phyloP scores from a whole-genome alignment of 2,888 invertebrate species.

The Oscheius sp. region DNA sequence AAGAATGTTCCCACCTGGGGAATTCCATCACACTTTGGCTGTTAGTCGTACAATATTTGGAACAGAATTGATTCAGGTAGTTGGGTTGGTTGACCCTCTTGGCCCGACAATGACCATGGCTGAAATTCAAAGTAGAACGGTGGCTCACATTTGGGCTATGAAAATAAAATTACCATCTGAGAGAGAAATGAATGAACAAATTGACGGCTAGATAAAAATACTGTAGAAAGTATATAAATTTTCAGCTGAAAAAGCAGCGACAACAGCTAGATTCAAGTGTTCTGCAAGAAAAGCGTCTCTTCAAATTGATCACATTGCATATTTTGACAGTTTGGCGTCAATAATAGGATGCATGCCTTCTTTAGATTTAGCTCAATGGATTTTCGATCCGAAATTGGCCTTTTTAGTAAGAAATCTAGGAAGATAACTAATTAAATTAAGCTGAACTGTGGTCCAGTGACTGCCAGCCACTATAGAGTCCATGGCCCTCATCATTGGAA shows the following conservation, averaged over 20 bases:
- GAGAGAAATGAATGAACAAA: conserved; percentile 18
- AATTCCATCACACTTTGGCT: conserved; percentile 57
- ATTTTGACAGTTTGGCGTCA: conserved; percentile 44
- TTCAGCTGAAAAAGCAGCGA: conserved; percentile 31
- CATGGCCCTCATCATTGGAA: conserved; percentile 57
- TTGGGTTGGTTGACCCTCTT: conserved; percentile 55
- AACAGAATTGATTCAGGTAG: conserved; percentile 27
- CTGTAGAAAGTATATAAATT: not conserved
- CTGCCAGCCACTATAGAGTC: conserved; percentile 55
- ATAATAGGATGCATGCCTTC: conserved; percentile 44
- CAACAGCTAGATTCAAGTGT: conserved; percentile 26
- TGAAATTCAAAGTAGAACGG: conserved; percentile 47
- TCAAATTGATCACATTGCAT: conserved; percentile 50
- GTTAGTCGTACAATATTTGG: not conserved
- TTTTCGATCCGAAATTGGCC: conserved; percentile 36
- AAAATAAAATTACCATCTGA: conserved; percentile 12
- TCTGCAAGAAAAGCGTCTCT: conserved; percentile 27
- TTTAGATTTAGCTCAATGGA: conserved; percentile 13
- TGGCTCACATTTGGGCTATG: conserved; percentile 32
- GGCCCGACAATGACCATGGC: conserved; percentile 44
- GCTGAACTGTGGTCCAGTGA: conserved; percentile 50
- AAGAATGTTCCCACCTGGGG: conserved; percentile 57
- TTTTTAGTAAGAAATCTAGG: conserved; percentile 9
- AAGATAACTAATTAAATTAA: not conserved
- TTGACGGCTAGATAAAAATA: conserved; percentile 7